These are phyloP conservation scores for Rhipidura dahli DNA, from an alignment of 2,113 vertebrate species.

Conservation along the genomic window DNA sequence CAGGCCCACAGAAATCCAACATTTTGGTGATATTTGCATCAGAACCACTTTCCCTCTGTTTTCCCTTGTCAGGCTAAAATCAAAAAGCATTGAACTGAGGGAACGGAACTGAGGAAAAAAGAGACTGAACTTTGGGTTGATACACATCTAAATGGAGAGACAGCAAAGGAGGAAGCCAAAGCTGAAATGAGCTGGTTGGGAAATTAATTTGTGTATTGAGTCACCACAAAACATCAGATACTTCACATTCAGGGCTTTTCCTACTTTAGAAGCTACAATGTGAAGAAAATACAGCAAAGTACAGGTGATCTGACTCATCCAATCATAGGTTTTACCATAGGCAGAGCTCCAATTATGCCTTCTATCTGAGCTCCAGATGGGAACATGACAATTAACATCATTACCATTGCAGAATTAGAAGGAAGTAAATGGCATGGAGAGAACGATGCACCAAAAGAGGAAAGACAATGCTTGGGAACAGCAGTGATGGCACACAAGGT, in stretches of 20 bases:
- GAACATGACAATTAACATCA: background rate
- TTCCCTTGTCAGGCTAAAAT: background rate
- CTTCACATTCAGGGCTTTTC: background rate
- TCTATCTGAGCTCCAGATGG: background rate
- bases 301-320: background rate
- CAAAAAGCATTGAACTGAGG: background rate
- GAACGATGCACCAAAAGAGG: background rate
- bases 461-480: background rate
- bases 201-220: background rate
- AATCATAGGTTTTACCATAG: background rate
- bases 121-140: background rate
- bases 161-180: background rate
- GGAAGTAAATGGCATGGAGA: background rate
- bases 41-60: background rate
- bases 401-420: background rate
- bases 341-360: background rate
- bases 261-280: background rate
- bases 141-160: background rate
- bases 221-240: background rate
- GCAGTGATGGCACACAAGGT: background rate
- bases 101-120: background rate
- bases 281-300: background rate
- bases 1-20: background rate
- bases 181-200: background rate
- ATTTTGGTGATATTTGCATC: background rate